phyloP scores from a whole-genome alignment of 2,888 invertebrate species.

The Clitarchus hookeri region DNA sequence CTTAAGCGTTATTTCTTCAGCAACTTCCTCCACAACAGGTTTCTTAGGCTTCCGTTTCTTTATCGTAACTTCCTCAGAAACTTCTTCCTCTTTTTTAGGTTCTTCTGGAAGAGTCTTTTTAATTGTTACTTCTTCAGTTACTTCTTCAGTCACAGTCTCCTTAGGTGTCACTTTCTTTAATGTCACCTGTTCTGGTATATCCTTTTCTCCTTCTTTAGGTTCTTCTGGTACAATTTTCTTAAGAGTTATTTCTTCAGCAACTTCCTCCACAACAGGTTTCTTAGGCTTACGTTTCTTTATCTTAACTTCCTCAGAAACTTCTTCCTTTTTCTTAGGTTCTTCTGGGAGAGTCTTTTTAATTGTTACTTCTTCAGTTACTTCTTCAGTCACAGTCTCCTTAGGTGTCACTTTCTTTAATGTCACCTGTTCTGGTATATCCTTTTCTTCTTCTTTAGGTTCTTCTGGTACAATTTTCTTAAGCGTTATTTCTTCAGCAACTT shows the following conservation, averaged over 20 bases:
- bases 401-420: slow-evolving; percentile 68
- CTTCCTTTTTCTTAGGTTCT: slow-evolving; percentile 43
- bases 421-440: slow-evolving; percentile 65
- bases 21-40: slow-evolving; percentile 52
- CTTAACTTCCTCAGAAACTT: slow-evolving; percentile 50
- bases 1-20: slow-evolving; percentile 72
- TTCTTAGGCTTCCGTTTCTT: slow-evolving; percentile 67
- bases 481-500: slow-evolving; percentile 47
- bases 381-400: slow-evolving; percentile 50
- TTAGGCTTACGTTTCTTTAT: slow-evolving; percentile 44
- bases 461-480: slow-evolving; percentile 47
- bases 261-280: slow-evolving; percentile 49
- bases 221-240: slow-evolving; percentile 41
- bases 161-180: slow-evolving; percentile 47
- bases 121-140: slow-evolving; percentile 53
- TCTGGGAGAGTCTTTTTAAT: slow-evolving; percentile 69
- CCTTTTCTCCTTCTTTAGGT: slow-evolving; percentile 51
- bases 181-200: slow-evolving; percentile 38
- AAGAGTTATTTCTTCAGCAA: slow-evolving; percentile 47
- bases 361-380: slow-evolving; percentile 66
- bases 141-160: slow-evolving; percentile 42
- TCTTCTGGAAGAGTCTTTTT: slow-evolving; percentile 55
- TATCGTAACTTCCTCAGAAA: slow-evolving; percentile 70
- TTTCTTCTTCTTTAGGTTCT: slow-evolving; percentile 58
- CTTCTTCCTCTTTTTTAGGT: slow-evolving; percentile 58